These are phyloP conservation scores for Brachionus koreanus DNA, from an alignment of 1,140 invertebrate species.

Conservation along the genomic window DNA sequence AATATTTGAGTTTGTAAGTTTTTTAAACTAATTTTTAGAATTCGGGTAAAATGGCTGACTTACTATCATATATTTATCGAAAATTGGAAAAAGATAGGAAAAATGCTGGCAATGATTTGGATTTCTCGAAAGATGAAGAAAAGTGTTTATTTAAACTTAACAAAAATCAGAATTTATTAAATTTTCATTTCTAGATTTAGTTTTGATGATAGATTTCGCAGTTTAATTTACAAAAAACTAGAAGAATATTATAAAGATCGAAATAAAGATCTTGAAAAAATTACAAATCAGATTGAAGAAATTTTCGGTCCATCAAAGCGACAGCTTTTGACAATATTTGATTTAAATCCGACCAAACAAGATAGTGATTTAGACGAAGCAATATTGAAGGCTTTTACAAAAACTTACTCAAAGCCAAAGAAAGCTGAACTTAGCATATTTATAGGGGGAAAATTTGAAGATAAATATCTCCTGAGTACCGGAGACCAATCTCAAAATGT, in stretches of 20 bases:
- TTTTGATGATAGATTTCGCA: not conserved
- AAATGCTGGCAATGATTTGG: slow-evolving; percentile 47
- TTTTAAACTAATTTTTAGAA: slow-evolving; percentile 50
- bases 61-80: slow-evolving; percentile 58
- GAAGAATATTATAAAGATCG: not conserved
- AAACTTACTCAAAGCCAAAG: not conserved
- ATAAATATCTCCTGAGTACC: not conserved
- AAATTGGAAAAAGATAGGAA: slow-evolving; percentile 51
- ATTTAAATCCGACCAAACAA: slow-evolving; percentile 10
- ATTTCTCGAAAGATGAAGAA: slow-evolving; percentile 46
- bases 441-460: not conserved
- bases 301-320: not conserved
- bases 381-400: slow-evolving; percentile 1
- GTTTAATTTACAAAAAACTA: not conserved
- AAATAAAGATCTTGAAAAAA: not conserved
- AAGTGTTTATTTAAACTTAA: slow-evolving; percentile 34
- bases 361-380: slow-evolving; percentile 28
- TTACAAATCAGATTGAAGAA: not conserved
- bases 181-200: not conserved
- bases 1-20: not conserved
- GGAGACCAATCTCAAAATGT: not conserved
- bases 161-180: not conserved
- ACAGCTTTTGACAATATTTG: slow-evolving; percentile 10
- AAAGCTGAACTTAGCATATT: not conserved
- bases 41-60: slow-evolving; percentile 61